Evolutionary conservation across 2,888 invertebrate species (phyloP), one percentile per base, ranked within the genome.

Genomic region (Atrina japonica): DNA sequence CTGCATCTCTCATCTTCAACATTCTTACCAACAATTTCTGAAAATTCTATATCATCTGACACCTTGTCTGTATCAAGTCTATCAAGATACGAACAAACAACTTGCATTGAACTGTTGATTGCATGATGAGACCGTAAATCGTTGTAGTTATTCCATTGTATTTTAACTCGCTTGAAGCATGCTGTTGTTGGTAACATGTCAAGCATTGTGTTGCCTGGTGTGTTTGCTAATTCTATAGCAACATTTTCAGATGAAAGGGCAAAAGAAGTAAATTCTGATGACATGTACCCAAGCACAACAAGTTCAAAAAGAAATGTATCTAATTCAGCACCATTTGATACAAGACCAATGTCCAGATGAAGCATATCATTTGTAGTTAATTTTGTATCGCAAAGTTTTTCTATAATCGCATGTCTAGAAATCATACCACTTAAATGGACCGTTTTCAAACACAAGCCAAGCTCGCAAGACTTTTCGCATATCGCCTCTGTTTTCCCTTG

Each of bases 241-340:
- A 83, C 53, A 29, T 50, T 18, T 0, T 61, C 45, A 18, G 81
- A 76, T 40, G 63, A 52, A n/a, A 82, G 64, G 16, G 60, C 43
- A 21, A 73, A 68, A 1, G 75, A 63, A 25, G 16, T 30, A 23
- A 55, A 66, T 11, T 78, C 70, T 43, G 75, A 61, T 11, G 73
- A 65, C 11, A 81, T 67, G 65, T 66, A 69, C 9, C 72, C 47
- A 1, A 81, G 59, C 14, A 80, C 66, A 25, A 82, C 70, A 16
- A 82, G 35, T 52, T 83, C 80, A 73, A 83, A 83, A 1, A 83
- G 56, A 25, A 82, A 71, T 14, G 70, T 61, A 60, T 83, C 83
- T 7, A 83, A 52, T 21, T 73, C 78, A 25, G 55, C 40, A 6
- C 75, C 64, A 47, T 68, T 63, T 41, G 70, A 66, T 0, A 80